Evolutionary conservation across 2,797 vertebrate species (phyloP).

Genomic region (Cuculus canorus): DNA sequence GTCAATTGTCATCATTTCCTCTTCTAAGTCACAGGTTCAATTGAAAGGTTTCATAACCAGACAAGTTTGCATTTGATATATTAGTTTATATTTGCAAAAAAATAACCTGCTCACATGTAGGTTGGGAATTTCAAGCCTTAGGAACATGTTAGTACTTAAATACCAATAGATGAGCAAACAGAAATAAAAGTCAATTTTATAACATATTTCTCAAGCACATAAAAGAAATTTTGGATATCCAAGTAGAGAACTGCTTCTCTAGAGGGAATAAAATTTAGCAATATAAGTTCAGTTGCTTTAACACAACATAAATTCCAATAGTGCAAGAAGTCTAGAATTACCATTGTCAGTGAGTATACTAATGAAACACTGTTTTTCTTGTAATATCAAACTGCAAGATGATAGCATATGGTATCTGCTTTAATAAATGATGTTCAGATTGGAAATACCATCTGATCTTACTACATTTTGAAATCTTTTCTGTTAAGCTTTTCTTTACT

Average conservation of each 20-base stretch:
- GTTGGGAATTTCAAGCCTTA: slow-evolving; percentile 1
- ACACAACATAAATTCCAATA: slow-evolving; percentile 23
- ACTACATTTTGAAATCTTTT: slow-evolving; percentile 14
- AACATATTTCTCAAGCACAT: slow-evolving; percentile 36
- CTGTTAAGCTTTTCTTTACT: slow-evolving; percentile 25
- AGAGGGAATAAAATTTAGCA: slow-evolving; percentile 29
- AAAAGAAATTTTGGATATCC: neutral
- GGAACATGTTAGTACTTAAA: neutral
- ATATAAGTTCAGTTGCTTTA: slow-evolving; percentile 41
- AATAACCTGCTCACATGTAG: neutral
- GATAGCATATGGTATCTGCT: slow-evolving; percentile 10
- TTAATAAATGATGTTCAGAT: slow-evolving; percentile 49
- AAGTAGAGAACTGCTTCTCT: slow-evolving; percentile 18
- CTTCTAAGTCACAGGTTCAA: neutral
- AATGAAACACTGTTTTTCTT: slow-evolving; percentile 65
- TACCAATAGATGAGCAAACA: neutral
- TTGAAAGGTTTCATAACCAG: neutral
- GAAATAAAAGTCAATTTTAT: slow-evolving; percentile 10
- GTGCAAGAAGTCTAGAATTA: slow-evolving; percentile 55
- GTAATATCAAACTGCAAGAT: slow-evolving; percentile 52
- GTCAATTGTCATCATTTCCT: neutral
- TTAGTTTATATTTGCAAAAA: neutral
- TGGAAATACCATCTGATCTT: neutral
- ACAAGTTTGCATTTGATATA: neutral
- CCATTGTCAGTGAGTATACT: slow-evolving; percentile 36